Evolutionary conservation across 1,140 invertebrate genomes (phyloP).

Genomic region (Hormaphis cornu): DNA sequence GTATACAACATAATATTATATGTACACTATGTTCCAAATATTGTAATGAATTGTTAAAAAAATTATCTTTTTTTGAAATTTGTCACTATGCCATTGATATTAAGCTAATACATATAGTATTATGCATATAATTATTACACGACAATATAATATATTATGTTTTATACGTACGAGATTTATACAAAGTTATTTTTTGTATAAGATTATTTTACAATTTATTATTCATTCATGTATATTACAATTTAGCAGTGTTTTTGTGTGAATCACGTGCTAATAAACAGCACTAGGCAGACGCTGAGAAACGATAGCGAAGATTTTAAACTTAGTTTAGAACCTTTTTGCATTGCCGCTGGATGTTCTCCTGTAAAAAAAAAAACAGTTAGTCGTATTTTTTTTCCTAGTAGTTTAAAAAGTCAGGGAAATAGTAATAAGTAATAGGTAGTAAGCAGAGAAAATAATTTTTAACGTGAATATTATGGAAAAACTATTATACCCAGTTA

Average conservation of each 20-base stretch:
- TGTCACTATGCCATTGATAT: too few species aligned
- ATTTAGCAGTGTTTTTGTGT: background rate
- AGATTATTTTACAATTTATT: background rate
- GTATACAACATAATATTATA: too few species aligned
- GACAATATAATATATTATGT: background rate
- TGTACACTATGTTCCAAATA: too few species aligned
- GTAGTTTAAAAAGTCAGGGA: too few species aligned
- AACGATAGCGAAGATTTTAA: conserved; percentile 45
- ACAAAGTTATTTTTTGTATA: background rate
- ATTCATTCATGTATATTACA: background rate
- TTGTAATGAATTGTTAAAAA: too few species aligned
- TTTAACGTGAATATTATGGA: too few species aligned
- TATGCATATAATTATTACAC: background rate
- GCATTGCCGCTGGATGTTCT: conserved; percentile 74
- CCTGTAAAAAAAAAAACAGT: conserved; percentile 47
- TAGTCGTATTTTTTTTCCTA: too few species aligned
- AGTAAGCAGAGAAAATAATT: too few species aligned
- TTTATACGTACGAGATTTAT: background rate
- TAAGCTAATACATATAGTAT: too few species aligned
- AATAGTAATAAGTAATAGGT: too few species aligned
- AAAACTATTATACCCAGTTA: too few species aligned
- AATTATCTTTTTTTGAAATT: too few species aligned
- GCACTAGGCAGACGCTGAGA: background rate
- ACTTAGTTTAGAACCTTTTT: conserved; percentile 54
- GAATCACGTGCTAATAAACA: conserved; percentile 27